Evolutionary conservation across 2,888 invertebrate genomes (phyloP), one percentile per base, ranked within the genome.

Genomic region (Hypomecis punctinalis): DNA sequence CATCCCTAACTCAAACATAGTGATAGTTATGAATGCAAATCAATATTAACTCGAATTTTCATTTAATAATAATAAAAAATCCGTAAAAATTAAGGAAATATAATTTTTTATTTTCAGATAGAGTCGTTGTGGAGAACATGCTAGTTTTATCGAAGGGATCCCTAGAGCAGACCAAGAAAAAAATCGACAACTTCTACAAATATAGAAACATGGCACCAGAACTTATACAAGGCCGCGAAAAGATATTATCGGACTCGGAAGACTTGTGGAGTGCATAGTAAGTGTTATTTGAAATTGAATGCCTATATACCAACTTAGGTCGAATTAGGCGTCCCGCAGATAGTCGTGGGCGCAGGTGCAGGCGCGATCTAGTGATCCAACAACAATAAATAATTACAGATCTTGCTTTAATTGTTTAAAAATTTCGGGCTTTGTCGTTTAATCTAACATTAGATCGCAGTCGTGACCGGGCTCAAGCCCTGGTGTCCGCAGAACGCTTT

Each of bases 71-170:
- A 23, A 23, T 23, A 23, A 23, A 23, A 23, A 23, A 23, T 23
- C 23, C 23, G 23, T 23, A 23, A 23, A 23, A 23, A 3, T 23
- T 23, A 9, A 6, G 11, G 0, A 11, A 36, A 33, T 43, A 2
- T 23, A 23, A 2, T 23, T 23, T 2, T 23, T 23, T 23, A 3
- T 52, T 78, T 78, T 76, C 78, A 90, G 90, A 81, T 23, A 73
- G 82, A 42, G 80, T 77, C 8, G 74, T 81, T 0, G 74, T 88
- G 0, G 89, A 89, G 63, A 79, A 83, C 51, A 77, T 88, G 72
- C 70, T 90, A 1, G 77, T 91, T 0, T 75, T 83, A 39, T 76
- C 85, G 0, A 90, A 88, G 65, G 88, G 91, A 4, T 91, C 90
- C 0, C 72, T 88, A 5, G 91, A 91, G 68, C 87, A 84, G 62